Conservation (phyloP, 1,140 invertebrate genomes). For the Achroia grisella region DNA sequence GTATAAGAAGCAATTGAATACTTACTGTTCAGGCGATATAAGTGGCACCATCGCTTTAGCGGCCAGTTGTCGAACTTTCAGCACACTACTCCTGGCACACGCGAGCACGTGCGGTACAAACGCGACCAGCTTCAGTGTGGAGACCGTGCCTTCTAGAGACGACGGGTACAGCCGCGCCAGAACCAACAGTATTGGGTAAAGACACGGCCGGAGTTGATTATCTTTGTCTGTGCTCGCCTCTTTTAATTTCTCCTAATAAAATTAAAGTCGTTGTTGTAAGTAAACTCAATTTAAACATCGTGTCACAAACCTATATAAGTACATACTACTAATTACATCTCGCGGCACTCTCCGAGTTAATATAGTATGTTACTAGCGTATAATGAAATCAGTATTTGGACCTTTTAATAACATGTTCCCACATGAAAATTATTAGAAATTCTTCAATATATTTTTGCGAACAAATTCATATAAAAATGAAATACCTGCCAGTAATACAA, state of each 20-base stretch:
- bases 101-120: constrained; percentile 43
- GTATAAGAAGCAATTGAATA: neutral
- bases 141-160: constrained; percentile 74
- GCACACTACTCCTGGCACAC: constrained; percentile 39
- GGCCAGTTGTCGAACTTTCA: constrained; percentile 50
- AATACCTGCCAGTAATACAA: too few species aligned
- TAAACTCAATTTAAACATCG: too few species aligned
- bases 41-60: constrained; percentile 56
- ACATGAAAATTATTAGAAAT: too few species aligned
- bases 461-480: too few species aligned
- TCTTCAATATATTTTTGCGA: too few species aligned
- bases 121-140: constrained; percentile 34
- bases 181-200: constrained; percentile 88
- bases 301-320: too few species aligned
- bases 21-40: constrained; percentile 35
- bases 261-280: too few species aligned
- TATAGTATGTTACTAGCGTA: too few species aligned
- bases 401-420: too few species aligned
- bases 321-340: too few species aligned
- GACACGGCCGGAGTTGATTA: constrained; percentile 35
- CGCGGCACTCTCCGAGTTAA: too few species aligned
- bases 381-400: too few species aligned
- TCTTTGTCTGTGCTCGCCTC: constrained; percentile 6
- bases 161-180: constrained; percentile 86
- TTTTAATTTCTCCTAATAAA: constrained; percentile 33